phyloP scores from a whole-genome alignment of 1,140 invertebrate genomes.

The Megathymus violae region DNA sequence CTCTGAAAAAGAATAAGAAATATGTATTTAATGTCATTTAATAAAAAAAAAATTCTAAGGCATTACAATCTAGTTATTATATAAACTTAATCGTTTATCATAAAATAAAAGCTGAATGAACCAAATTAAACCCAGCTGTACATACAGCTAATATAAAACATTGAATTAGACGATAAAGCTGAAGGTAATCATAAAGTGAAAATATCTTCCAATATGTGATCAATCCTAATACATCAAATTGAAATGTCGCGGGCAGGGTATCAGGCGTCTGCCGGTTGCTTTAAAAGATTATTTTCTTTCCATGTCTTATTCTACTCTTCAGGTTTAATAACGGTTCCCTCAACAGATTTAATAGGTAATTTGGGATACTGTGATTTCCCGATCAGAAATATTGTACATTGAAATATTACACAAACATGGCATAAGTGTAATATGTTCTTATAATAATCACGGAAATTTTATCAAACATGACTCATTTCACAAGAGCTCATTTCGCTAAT shows the following conservation, averaged over 20 bases:
- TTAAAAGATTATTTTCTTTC: constrained; percentile 19
- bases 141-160: too few relatives aligned
- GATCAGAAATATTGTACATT: not conserved
- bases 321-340: not conserved
- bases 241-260: constrained; percentile 34
- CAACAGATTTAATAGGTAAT: not conserved
- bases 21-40: constrained; percentile 33
- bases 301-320: not conserved
- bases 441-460: too few relatives aligned
- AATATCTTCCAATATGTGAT: constrained; percentile 44
- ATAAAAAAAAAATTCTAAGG: too few relatives aligned
- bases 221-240: constrained; percentile 50
- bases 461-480: too few relatives aligned
- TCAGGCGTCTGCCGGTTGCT: constrained; percentile 11
- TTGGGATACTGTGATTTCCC: not conserved
- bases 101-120: too few relatives aligned
- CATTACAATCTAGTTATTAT: too few relatives aligned
- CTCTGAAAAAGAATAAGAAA: constrained; percentile 53
- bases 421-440: too few relatives aligned
- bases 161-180: constrained; percentile 35
- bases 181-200: constrained; percentile 44
- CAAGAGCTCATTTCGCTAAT: too few relatives aligned
- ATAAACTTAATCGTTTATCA: too few relatives aligned
- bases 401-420: too few relatives aligned
- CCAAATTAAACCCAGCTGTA: too few relatives aligned